Percentiles rank a stretch among this genome's conserved stretches.
These are phyloP conservation scores for Aselliscus stoliczkanus DNA, from an alignment of 2,797 vertebrate genomes.

Conservation along the genomic window DNA sequence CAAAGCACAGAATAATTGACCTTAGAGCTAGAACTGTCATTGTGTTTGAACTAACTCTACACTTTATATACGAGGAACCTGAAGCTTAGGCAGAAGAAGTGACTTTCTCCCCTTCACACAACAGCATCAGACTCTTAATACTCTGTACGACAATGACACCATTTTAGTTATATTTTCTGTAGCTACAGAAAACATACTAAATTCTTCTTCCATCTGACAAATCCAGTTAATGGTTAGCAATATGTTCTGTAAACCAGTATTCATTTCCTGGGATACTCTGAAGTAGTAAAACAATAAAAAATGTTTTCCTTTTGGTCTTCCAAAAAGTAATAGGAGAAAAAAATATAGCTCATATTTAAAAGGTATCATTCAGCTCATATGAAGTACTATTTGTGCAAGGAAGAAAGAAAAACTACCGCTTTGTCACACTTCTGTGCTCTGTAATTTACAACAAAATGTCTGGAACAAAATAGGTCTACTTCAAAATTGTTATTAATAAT, in stretches of 20 bases:
- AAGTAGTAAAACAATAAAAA: background rate
- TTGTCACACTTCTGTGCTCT: background rate
- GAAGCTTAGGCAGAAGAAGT: background rate
- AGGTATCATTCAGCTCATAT: background rate
- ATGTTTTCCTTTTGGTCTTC: background rate
- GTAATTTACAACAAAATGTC: constrained; percentile 17
- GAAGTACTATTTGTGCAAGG: constrained; percentile 9
- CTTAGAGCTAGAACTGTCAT: background rate
- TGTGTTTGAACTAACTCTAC: background rate
- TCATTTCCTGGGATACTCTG: background rate
- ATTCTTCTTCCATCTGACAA: background rate
- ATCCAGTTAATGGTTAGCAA: background rate
- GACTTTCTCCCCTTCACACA: background rate
- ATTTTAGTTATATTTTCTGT: background rate
- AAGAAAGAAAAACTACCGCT: constrained; percentile 42
- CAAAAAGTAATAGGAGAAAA: background rate
- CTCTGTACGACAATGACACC: background rate
- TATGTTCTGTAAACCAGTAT: background rate
- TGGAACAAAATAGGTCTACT: background rate
- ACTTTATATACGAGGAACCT: background rate
- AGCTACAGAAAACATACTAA: background rate
- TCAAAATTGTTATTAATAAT: constrained; percentile 33
- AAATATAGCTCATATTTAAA: background rate
- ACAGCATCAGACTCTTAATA: background rate
- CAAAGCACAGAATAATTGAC: background rate